Evolutionary conservation across 2,113 vertebrate genomes (phyloP), one percentile per base, ranked within the genome.

Genomic region (Formicarius rufipectus): DNA sequence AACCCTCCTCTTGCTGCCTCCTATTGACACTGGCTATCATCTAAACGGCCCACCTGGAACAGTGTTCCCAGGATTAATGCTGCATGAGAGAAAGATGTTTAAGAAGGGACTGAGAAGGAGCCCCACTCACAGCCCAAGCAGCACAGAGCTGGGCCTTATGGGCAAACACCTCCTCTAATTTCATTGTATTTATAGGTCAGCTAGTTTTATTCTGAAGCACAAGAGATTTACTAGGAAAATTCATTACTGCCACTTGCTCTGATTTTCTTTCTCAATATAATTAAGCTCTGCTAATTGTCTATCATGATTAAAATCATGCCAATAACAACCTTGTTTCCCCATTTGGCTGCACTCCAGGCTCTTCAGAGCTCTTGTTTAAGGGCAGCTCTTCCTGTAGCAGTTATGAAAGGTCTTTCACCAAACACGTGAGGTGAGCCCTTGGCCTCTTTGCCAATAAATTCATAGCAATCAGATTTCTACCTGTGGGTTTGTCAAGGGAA

Each of bases 241-340:
- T 97, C 98, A 98, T 98, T 98, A 97, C 96, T 96, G 95, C 96
- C 93, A 90, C 97, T 98, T 93, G 97, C 93, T 96, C 97, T 95
- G 89, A 93, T 98, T 98, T 98, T 97, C 94, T 33, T 47, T 96
- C 96, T 98, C 97, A 96, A 96, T 96, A 98, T 97, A 98, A 98
- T 98, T 98, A 98, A 97, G 97, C 97, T 96, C 97, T 97, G 96
- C 97, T 98, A 98, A 98, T 98, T 98, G 97, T 98, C 98, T 97
- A 97, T 98, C 97, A 95, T 97, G 97, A 98, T 98, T 98, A 98
- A 98, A 98, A 98, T 98, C 97, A 97, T 96, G 97, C 97, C 98
- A 98, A 96, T 98, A 98, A 97, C 98, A 98, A 97, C 97, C 97
- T 97, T 97, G 98, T 97, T 97, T 97, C 96, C 75, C 45, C 76